Evolutionary conservation across 2,888 invertebrate species (phyloP).

Genomic region (Idaea biselata): DNA sequence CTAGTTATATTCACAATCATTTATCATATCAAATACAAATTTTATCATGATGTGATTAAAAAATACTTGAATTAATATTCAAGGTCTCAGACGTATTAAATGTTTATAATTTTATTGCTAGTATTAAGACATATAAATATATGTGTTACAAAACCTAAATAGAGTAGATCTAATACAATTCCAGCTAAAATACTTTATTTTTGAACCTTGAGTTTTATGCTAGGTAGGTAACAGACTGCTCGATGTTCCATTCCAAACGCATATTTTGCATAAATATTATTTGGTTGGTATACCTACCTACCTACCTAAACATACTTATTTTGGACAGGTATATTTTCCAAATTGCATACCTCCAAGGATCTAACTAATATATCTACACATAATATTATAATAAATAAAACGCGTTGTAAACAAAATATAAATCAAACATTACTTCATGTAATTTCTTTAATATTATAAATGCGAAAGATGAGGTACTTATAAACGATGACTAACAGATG

Average conservation of each 20-base stretch:
- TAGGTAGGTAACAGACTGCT: slow-evolving; percentile 4
- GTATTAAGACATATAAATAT: slow-evolving; percentile 17
- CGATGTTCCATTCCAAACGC: background rate
- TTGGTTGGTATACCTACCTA: slow-evolving; percentile 3
- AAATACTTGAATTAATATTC: slow-evolving; percentile 2
- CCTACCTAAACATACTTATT: too few species aligned
- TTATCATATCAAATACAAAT: background rate
- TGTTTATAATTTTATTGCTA: slow-evolving; percentile 22
- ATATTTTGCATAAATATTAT: background rate
- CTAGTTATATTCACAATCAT: background rate
- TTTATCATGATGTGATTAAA: slow-evolving; percentile 3
- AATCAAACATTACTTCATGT: too few species aligned
- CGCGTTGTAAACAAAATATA: too few species aligned
- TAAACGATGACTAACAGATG: too few species aligned
- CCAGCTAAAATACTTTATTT: slow-evolving; percentile 19
- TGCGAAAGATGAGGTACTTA: too few species aligned
- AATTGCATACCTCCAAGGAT: too few species aligned
- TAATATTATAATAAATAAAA: too few species aligned
- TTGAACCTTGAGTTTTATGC: slow-evolving; percentile 20
- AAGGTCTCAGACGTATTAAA: slow-evolving; percentile 9
- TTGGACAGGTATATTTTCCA: too few species aligned
- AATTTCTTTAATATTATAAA: too few species aligned
- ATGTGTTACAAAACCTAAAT: slow-evolving; percentile 20
- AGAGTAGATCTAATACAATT: slow-evolving; percentile 10
- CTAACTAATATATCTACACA: too few species aligned